A percentile compares a stretch with the other conserved stretches of the same genome.
These are phyloP conservation scores for Phycodurus eques DNA, from an alignment of 2,113 vertebrate genomes.

Conservation along the genomic window DNA sequence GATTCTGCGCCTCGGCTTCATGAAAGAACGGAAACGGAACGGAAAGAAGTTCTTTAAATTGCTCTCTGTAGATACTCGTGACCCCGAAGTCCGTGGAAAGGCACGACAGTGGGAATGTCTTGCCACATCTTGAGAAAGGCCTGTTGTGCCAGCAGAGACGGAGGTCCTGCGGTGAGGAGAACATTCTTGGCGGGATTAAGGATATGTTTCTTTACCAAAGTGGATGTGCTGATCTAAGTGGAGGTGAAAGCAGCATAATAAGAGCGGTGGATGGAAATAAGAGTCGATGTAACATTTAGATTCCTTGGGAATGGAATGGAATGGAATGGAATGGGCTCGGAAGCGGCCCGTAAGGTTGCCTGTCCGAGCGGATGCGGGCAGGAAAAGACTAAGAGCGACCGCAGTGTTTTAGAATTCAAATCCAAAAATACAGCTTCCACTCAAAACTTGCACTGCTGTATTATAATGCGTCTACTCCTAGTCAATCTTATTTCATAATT, in stretches of 20 bases:
- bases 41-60: slow-evolving; percentile 1
- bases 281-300: slow-evolving; percentile 27
- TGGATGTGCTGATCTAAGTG: slow-evolving; percentile 31
- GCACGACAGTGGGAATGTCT: slow-evolving; percentile 21
- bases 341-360: slow-evolving; percentile 6
- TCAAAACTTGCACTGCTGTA: slow-evolving; percentile 5
- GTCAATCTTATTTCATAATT: neutral
- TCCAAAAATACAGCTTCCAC: neutral
- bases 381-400: slow-evolving; percentile 8
- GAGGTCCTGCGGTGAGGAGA: slow-evolving; percentile 48
- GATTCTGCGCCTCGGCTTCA: neutral
- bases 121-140: slow-evolving; percentile 36
- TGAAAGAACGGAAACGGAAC: too few species aligned
- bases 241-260: slow-evolving; percentile 23
- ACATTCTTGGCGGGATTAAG: slow-evolving; percentile 62
- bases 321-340: slow-evolving; percentile 24
- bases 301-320: slow-evolving; percentile 23
- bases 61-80: slow-evolving; percentile 23
- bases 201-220: slow-evolving; percentile 55
- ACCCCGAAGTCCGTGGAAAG: slow-evolving; percentile 28
- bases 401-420: slow-evolving; percentile 16
- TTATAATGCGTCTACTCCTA: neutral
- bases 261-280: slow-evolving; percentile 13
- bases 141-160: slow-evolving; percentile 32
- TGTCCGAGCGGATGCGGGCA: slow-evolving; percentile 23